Conservation (phyloP, 2,888 invertebrate genomes). For the Scaptomyza tumidula region DNA sequence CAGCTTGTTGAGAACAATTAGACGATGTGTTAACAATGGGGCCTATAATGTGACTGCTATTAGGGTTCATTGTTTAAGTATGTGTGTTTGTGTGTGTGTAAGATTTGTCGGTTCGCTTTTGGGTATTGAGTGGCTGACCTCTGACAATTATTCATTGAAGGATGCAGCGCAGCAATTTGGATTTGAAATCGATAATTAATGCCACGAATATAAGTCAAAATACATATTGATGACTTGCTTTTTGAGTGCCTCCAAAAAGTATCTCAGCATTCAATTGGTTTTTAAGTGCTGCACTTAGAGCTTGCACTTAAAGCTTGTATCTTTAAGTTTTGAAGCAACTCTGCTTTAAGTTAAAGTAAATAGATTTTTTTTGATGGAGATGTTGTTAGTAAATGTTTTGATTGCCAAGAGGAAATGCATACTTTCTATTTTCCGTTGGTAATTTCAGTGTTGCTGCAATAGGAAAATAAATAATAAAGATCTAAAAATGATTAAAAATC, state of each 20-base stretch:
- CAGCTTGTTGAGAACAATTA: conserved; percentile 64
- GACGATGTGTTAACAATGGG: conserved; percentile 45
- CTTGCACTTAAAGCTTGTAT: conserved; percentile 2
- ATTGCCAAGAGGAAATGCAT: neutral
- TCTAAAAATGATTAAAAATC: too few relatives aligned
- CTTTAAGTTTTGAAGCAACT: conserved; percentile 6
- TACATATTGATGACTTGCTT: conserved; percentile 34
- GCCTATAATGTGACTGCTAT: conserved; percentile 32
- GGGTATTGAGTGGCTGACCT: conserved; percentile 31
- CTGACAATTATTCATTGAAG: conserved; percentile 34
- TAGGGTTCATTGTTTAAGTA: conserved; percentile 28
- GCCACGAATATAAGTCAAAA: conserved; percentile 24
- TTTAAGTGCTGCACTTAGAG: conserved; percentile 36
- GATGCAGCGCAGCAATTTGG: conserved; percentile 23
- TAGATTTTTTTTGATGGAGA: conserved; percentile 5
- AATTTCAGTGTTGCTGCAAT: too few relatives aligned
- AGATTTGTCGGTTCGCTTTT: conserved; percentile 12
- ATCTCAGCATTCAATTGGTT: conserved; percentile 17
- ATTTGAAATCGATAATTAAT: conserved; percentile 49
- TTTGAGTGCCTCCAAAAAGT: conserved; percentile 9
- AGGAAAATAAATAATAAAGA: too few relatives aligned
- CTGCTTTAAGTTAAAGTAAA: neutral
- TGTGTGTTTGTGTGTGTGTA: conserved; percentile 1
- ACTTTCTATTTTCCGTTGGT: neutral
- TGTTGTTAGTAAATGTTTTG: neutral